Percentiles rank a stretch among this genome's conserved stretches.
Evolutionary conservation across 2,888 invertebrate genomes (phyloP).

Genomic region (Brenthis ino): DNA sequence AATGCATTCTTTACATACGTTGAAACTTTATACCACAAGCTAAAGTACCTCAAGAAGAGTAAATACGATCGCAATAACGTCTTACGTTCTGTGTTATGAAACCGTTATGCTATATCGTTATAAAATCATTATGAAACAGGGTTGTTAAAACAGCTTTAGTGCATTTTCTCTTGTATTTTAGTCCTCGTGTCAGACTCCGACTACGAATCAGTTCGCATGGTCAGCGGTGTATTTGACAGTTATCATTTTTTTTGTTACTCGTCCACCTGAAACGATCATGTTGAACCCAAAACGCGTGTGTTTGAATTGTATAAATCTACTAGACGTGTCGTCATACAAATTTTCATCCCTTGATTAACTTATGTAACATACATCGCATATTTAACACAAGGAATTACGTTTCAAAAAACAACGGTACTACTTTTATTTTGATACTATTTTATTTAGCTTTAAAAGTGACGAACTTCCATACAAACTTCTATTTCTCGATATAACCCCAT

Average conservation of each 20-base stretch:
- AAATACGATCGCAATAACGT: not conserved
- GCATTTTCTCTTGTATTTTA: constrained; percentile 15
- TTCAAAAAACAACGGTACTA: too few relatives aligned
- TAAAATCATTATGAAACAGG: constrained; percentile 5
- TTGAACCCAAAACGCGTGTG: not conserved
- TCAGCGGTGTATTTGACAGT: constrained; percentile 30
- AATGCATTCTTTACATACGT: constrained; percentile 14
- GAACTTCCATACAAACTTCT: too few relatives aligned
- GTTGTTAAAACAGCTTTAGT: not conserved
- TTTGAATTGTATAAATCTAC: not conserved
- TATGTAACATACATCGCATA: too few relatives aligned
- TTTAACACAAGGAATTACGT: too few relatives aligned
- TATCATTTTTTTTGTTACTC: constrained; percentile 15
- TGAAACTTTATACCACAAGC: constrained; percentile 14
- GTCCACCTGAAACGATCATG: not conserved
- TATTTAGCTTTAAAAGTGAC: too few relatives aligned
- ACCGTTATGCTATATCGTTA: constrained; percentile 14
- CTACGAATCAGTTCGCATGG: constrained; percentile 31
- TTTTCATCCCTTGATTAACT: not conserved
- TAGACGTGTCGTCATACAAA: not conserved
- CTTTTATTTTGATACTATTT: too few relatives aligned
- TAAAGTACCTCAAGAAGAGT: constrained; percentile 2
- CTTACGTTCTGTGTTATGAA: constrained; percentile 8
- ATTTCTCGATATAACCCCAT: too few relatives aligned
- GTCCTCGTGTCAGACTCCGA: constrained; percentile 18